Conservation (phyloP, 2,888 invertebrate species). For the Drosophila incognita region DNA sequence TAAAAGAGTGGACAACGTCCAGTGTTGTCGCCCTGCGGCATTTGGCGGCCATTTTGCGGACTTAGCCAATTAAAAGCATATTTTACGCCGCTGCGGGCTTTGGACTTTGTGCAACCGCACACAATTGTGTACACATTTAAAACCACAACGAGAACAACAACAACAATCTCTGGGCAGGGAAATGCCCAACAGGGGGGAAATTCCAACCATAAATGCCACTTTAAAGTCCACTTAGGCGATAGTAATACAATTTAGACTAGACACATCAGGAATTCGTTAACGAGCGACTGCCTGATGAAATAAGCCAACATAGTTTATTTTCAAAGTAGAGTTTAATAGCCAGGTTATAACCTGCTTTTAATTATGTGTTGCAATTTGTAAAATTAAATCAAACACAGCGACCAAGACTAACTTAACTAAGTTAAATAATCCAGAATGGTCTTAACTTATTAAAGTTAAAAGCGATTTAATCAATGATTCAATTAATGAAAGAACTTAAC, state of each 20-base stretch:
- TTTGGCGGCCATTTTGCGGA: slow-evolving; percentile 44
- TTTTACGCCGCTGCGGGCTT: slow-evolving; percentile 53
- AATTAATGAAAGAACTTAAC: not conserved
- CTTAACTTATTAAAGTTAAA: not conserved
- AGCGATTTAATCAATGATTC: not conserved
- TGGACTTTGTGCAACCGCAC: slow-evolving; percentile 40
- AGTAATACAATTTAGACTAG: slow-evolving; percentile 20
- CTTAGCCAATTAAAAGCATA: slow-evolving; percentile 73
- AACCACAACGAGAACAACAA: slow-evolving; percentile 16
- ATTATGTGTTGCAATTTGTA: not conserved
- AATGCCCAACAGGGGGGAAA: slow-evolving; percentile 36
- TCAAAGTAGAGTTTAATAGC: not conserved
- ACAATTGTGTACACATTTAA: slow-evolving; percentile 56
- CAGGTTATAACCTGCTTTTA: not conserved
- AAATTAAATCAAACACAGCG: not conserved
- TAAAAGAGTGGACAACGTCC: slow-evolving; percentile 31
- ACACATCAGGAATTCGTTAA: slow-evolving; percentile 3
- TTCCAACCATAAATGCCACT: slow-evolving; percentile 38
- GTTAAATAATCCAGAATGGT: not conserved
- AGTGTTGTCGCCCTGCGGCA: slow-evolving; percentile 17
- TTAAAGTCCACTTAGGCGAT: slow-evolving; percentile 43
- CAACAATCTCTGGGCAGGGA: slow-evolving; percentile 16
- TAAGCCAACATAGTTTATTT: not conserved
- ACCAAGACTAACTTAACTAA: not conserved
- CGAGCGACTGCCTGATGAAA: slow-evolving; percentile 9